Evolutionary conservation across 1,140 invertebrate species (phyloP).

Genomic region (Maconellicoccus hirsutus): DNA sequence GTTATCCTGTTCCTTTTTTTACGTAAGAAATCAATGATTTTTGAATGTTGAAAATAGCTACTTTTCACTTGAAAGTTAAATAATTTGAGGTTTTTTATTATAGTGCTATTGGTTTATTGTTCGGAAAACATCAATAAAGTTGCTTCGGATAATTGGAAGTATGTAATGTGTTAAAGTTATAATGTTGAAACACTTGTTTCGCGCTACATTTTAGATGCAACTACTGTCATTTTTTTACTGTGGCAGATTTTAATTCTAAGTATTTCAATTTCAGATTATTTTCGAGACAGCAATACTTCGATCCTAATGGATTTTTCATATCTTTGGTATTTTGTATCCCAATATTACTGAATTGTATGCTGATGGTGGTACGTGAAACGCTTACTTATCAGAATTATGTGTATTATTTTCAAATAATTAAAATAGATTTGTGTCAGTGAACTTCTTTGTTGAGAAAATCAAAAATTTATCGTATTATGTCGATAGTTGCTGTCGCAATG

Average conservation of each 20-base stretch:
- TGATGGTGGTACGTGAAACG: slow-evolving; percentile 71
- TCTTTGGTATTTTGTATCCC: slow-evolving; percentile 83
- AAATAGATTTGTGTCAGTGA: too few species aligned
- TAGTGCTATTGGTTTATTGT: slow-evolving; percentile 75
- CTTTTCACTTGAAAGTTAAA: too few species aligned
- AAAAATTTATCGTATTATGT: too few species aligned
- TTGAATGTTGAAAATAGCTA: too few species aligned
- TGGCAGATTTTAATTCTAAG: too few species aligned
- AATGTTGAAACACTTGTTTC: too few species aligned
- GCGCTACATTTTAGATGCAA: too few species aligned
- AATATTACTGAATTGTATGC: slow-evolving; percentile 78
- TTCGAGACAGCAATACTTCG: slow-evolving; percentile 83
- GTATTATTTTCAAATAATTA: too few species aligned
- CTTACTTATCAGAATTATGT: slow-evolving; percentile 22
- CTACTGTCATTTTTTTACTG: too few species aligned
- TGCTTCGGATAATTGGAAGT: slow-evolving; percentile 69
- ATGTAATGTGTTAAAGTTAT: slow-evolving; percentile 32
- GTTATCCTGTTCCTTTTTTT: slow-evolving; percentile 65
- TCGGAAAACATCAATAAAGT: slow-evolving; percentile 79
- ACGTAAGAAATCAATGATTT: slow-evolving; percentile 46
- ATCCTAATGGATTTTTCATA: slow-evolving; percentile 83
- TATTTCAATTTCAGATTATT: slow-evolving; percentile 46
- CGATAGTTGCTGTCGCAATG: too few species aligned
- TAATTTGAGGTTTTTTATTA: too few species aligned
- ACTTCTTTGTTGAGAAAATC: too few species aligned